Evolutionary conservation across 2,113 vertebrate species (phyloP), one percentile per base, ranked within the genome.

Genomic region (Seriola aureovittata): DNA sequence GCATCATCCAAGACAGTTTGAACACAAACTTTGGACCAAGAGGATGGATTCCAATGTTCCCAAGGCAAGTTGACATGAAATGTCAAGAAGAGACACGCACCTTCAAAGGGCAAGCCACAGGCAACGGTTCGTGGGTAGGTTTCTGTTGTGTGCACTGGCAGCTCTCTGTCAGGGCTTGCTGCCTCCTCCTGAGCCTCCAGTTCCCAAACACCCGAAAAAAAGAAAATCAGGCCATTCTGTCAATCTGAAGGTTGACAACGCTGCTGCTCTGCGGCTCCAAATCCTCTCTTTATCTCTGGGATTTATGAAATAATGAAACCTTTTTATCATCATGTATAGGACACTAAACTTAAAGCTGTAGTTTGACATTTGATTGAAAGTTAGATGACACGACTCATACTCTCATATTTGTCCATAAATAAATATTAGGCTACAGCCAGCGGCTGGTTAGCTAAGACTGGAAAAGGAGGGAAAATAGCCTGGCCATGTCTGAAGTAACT

Each of bases 81-180:
- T 32, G 91, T 91, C 96, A 96, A 94, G 96, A 95, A 93, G 17
- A 72, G 85, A 92, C 96, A 93, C 52, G 95, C 77, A 91, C 91
- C 73, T 90, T 67, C 94, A 92, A 94, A 94, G 92, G 86, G 88
- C 87, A 93, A 93, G 95, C 94, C 95, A 93, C 92, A 93, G 96
- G 96, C 50, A 90, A 79, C 85, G 85, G 77, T 91, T 94, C 74
- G 81, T 89, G 76, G 91, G 91, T 86, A 94, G 89, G 86, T 90
- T 93, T 89, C 62, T 88, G 87, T 87, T 86, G 84, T 86, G 86
- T 88, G 94, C 89, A 60, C 88, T 90, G 86, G 81, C 71, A 93
- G 87, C 84, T 87, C 94, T 94, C 90, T 96, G 96, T 96, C 82
- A 73, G 91, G 95, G 93, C 96, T 94, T 95, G 96, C 77, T 87